Percentiles rank a stretch among this genome's conserved stretches.
Evolutionary conservation across 2,113 vertebrate genomes (phyloP).

Genomic region (Lophotis ruficrista): DNA sequence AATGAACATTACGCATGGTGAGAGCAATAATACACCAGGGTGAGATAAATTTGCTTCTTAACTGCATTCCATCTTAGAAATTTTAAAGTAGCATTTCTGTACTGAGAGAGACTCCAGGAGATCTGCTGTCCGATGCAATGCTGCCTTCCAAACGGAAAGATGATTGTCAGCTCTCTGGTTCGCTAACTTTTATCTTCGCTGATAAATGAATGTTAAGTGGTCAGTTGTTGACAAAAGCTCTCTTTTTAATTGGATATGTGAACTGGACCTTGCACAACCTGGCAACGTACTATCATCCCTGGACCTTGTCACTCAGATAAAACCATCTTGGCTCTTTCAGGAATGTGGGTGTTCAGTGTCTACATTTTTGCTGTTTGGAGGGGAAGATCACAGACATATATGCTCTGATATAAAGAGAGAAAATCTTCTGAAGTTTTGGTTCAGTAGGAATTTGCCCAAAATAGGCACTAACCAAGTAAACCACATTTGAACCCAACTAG

Average conservation of each 20-base stretch:
- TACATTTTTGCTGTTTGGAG: not conserved
- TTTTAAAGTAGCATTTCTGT: constrained; percentile 42
- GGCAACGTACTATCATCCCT: constrained; percentile 32
- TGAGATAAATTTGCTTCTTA: constrained; percentile 50
- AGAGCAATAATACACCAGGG: constrained; percentile 44
- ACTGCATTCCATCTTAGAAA: not conserved
- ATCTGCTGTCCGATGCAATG: not conserved
- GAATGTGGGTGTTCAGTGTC: not conserved
- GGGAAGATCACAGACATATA: not conserved
- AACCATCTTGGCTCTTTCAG: not conserved
- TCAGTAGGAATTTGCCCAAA: not conserved
- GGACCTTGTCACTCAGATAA: constrained; percentile 45
- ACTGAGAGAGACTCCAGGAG: not conserved
- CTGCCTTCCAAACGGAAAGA: constrained; percentile 3
- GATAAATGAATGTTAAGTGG: constrained; percentile 38
- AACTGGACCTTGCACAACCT: constrained; percentile 48
- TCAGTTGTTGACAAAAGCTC: constrained; percentile 44
- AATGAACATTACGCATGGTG: constrained; percentile 28
- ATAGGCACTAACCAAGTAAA: not conserved
- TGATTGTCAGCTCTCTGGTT: constrained; percentile 47
- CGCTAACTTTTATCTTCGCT: not conserved
- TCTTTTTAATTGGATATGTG: constrained; percentile 54
- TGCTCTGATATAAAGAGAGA: not conserved
- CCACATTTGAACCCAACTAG: not conserved
- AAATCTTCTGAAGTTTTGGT: not conserved